Evolutionary conservation across 2,113 vertebrate species (phyloP).

Genomic region (Felis catus): F.catus_Fca126_mat1.0 CM031415.1:151854501-151855000

Average conservation of each 20-base stretch:
- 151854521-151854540: background rate
- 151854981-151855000: conserved; percentile 8
- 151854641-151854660: background rate
- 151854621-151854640: background rate
- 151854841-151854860: conserved; percentile 6
- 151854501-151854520: background rate
- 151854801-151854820: background rate
- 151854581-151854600: background rate
- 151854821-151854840: background rate
- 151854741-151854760: no score
- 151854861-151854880: background rate
- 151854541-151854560: background rate
- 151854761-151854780: no score
- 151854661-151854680: background rate
- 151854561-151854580: background rate
- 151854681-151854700: background rate
- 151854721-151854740: background rate
- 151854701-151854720: background rate
- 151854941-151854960: conserved; percentile 16
- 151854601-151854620: background rate
- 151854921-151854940: conserved; percentile 25
- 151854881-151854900: background rate
- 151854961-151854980: conserved; percentile 35
- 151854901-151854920: background rate
- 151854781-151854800: background rate